Conservation (phyloP, 2,113 vertebrate genomes). For the Elgaria multicarinata region DNA sequence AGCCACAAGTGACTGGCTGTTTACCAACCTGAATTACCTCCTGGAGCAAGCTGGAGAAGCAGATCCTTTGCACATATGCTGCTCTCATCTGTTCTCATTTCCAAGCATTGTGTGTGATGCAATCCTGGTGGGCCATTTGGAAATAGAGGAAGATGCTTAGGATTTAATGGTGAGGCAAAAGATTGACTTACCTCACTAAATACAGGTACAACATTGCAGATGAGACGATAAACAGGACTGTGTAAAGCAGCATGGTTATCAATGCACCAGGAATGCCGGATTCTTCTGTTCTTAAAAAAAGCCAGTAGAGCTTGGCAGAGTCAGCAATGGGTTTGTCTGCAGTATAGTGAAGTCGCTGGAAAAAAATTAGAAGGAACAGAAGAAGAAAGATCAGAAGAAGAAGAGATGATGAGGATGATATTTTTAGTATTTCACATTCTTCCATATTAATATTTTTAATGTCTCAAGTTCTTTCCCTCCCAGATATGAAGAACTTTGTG, state of each 20-base stretch:
- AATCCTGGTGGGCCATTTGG: not conserved
- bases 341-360: constrained; percentile 81
- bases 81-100: not conserved
- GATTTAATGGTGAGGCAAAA: not conserved
- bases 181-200: constrained; percentile 85
- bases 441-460: no score
- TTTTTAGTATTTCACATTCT: no score
- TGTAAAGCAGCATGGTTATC: constrained; percentile 86
- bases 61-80: not conserved
- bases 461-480: no score
- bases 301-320: constrained; percentile 92
- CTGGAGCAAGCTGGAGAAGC: not conserved
- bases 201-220: constrained; percentile 83
- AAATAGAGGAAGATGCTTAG: not conserved
- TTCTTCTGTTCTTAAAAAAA: constrained; percentile 80
- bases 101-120: not conserved
- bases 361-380: constrained; percentile 5
- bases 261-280: constrained; percentile 83
- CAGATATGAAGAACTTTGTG: no score
- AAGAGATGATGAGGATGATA: constrained; percentile 38
- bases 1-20: not conserved
- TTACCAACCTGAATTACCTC: not conserved
- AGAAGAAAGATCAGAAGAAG: not conserved
- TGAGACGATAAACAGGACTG: constrained; percentile 83
- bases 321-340: constrained; percentile 86